phyloP scores from a whole-genome alignment of 2,113 vertebrate species.

The Cygnus atratus region DNA sequence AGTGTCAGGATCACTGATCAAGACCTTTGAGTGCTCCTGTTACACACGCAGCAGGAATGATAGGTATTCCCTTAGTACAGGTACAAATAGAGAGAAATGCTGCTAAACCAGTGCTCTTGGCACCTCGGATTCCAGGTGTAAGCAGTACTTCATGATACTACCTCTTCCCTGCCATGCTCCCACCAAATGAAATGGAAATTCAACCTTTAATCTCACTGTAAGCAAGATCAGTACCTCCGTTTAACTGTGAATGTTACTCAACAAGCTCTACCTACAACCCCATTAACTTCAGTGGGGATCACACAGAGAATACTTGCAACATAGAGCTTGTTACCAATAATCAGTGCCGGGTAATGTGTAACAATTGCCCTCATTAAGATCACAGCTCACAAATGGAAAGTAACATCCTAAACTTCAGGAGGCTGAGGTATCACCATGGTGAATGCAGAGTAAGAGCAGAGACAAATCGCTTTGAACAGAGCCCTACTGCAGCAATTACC shows the following conservation, averaged over 20 bases:
- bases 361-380: slow-evolving; percentile 10
- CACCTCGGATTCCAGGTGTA: not conserved
- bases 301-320: not conserved
- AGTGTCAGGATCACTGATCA: not conserved
- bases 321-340: not conserved
- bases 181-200: not conserved
- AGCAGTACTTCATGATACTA: not conserved
- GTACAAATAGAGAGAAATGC: not conserved
- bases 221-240: not conserved
- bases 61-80: not conserved
- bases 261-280: not conserved
- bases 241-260: not conserved
- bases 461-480: slow-evolving; percentile 40
- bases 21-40: not conserved
- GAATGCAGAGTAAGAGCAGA: not conserved
- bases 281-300: not conserved
- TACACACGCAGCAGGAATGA: not conserved
- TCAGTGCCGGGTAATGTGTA: not conserved
- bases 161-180: not conserved
- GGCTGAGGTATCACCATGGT: not conserved
- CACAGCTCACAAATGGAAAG: slow-evolving; percentile 10
- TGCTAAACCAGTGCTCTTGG: not conserved
- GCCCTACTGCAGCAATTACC: slow-evolving; percentile 18
- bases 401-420: not conserved
- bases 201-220: not conserved